Percentiles rank a stretch among this genome's conserved stretches.
phyloP scores from a whole-genome alignment of 2,888 invertebrate genomes.

The Dryomyza anilis region DNA sequence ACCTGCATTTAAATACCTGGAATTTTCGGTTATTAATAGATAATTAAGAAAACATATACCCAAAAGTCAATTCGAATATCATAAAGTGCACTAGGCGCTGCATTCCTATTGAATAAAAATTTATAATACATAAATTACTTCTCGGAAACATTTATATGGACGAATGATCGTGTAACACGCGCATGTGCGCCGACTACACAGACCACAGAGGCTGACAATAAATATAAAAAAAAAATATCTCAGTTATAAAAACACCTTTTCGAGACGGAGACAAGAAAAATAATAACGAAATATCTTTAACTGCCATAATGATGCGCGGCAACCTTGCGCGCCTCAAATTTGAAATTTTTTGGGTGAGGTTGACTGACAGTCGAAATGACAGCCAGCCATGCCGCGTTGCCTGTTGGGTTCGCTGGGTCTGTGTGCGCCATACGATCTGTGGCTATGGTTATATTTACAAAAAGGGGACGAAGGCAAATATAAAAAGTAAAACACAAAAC shows the following conservation, averaged over 20 bases:
- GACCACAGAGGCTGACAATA: conserved; percentile 1
- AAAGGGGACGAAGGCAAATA: conserved; percentile 4
- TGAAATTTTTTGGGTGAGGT: conserved; percentile 29
- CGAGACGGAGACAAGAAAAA: conserved; percentile 1
- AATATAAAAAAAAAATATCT: no score
- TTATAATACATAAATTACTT: conserved; percentile 14
- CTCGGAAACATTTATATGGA: conserved; percentile 14
- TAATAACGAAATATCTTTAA: conserved; percentile 18
- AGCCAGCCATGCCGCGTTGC: background rate
- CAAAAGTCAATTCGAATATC: no score
- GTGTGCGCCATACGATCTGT: background rate
- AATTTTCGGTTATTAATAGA: no score
- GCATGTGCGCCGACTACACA: background rate
- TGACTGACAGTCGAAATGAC: conserved; percentile 9
- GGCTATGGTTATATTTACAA: background rate
- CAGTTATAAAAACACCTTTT: no score
- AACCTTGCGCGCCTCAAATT: conserved; percentile 25
- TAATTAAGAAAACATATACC: no score
- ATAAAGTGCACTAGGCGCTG: no score
- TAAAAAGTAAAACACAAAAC: background rate
- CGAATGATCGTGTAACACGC: background rate
- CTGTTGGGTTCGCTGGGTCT: background rate
- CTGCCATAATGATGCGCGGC: conserved; percentile 20
- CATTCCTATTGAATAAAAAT: conserved; percentile 1
- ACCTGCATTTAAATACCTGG: no score